Base-by-base conservation (phyloP, 2,113 vertebrate species). In the Oplegnathus fasciatus region DNA sequence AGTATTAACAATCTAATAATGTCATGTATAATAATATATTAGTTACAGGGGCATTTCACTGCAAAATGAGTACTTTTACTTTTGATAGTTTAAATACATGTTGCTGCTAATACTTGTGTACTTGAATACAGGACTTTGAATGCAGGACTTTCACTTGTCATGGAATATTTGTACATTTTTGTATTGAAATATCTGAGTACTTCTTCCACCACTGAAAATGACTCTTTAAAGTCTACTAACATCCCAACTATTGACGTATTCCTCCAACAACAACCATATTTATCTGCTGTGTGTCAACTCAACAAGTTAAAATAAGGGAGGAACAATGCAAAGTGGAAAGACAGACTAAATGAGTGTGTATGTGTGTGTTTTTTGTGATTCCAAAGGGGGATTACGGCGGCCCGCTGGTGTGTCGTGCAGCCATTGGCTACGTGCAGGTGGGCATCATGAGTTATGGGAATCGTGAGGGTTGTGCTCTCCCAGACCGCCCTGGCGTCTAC, bases 401-500 rank as follows among this genome's bases (percentile, higher is more conserved):
- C 50, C 91, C 89, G 0, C 73, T 89, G 71, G 15, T 91, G 67
- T 92, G 89, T 10, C 9, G 5, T 0, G 0, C 11, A 20, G 3
- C 0, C 6, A 0, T 4, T 0, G 62, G 26, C 32, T 67, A 24
- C 0, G 44, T 74, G 22, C 87, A 83, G 84, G 86, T 70, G 54
- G 91, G 91, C 54, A 62, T 92, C 76, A 83, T 89, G 73, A 92
- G 89, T 6, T 77, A 30, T 18, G 68, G 85, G 11, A 75, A 30
- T 69, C 17, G 14, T 2, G 2, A 6, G 0, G 73, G 66, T 2
- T 90, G 91, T 26, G 85, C 26, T 15, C 15, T 40, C 10, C 4
- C 5, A 0, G 40, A 6, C 0, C 2, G 0, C 0, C 82, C 86
- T 15, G 62, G 79, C 0, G 1, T 91, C 65, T 88, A 78, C 74